A percentile compares a stretch with the other conserved stretches of the same genome.
Evolutionary conservation across 2,113 vertebrate genomes (phyloP).

Genomic region (Ginglymostoma cirratum): DNA sequence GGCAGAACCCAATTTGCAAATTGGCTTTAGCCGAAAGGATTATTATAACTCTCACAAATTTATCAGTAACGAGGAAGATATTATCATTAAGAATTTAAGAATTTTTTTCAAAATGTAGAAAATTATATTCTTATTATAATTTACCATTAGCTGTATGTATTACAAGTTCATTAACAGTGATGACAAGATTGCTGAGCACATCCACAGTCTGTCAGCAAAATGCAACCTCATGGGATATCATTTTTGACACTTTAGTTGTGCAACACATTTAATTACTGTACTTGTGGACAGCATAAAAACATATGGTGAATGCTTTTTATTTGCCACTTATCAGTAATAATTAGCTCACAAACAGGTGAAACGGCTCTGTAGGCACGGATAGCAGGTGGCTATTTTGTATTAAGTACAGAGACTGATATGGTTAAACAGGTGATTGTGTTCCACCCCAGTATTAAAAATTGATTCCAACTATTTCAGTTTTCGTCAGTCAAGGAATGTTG

Average conservation of each 20-base stretch:
- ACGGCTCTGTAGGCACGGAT: not conserved
- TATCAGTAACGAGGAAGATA: not conserved
- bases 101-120: not conserved
- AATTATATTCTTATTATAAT: constrained; percentile 33
- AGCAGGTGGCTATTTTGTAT: constrained; percentile 19
- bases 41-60: not conserved
- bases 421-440: not conserved
- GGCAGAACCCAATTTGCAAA: constrained; percentile 7
- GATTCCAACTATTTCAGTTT: not conserved
- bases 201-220: constrained; percentile 31
- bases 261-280: constrained; percentile 37
- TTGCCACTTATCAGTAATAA: constrained; percentile 36
- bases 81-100: constrained; percentile 12
- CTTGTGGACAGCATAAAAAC: constrained; percentile 34
- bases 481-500: not conserved
- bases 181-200: constrained; percentile 26
- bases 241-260: constrained; percentile 23
- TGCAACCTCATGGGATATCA: constrained; percentile 13
- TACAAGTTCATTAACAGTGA: constrained; percentile 33
- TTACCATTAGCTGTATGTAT: not conserved
- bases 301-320: constrained; percentile 35
- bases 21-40: not conserved
- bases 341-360: constrained; percentile 37
- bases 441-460: not conserved
- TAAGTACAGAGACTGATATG: not conserved